Percentiles rank a stretch among this genome's conserved stretches.
Conservation (phyloP, 2,797 vertebrate genomes). For the Cichlasoma orientale region DNA sequence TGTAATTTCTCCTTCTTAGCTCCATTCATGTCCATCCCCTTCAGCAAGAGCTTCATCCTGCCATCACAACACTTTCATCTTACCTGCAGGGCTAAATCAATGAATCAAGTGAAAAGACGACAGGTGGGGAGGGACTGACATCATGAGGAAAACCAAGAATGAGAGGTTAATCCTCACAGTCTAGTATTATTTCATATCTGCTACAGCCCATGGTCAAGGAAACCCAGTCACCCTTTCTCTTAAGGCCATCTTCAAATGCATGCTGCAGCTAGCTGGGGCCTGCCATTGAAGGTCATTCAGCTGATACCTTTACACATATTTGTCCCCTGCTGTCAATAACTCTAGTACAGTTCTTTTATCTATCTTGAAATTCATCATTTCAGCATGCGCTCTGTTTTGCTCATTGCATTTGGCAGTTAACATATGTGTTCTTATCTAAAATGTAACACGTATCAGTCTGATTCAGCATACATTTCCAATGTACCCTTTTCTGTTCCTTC, state of each 20-base stretch:
- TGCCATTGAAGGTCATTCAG: constrained; percentile 41
- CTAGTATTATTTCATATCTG: constrained; percentile 49
- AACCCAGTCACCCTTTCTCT: constrained; percentile 13
- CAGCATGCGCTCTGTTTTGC: background rate
- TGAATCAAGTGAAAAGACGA: constrained; percentile 67
- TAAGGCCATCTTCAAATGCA: constrained; percentile 33
- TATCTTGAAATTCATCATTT: background rate
- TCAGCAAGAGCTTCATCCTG: constrained; percentile 50
- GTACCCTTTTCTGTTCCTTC: background rate
- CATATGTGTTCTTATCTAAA: background rate
- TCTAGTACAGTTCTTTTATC: background rate
- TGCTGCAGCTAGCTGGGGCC: background rate
- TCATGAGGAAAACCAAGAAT: constrained; percentile 37
- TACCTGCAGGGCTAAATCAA: constrained; percentile 66
- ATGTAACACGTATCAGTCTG: background rate
- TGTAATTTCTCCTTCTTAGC: constrained; percentile 61
- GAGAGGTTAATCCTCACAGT: constrained; percentile 53
- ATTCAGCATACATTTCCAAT: background rate
- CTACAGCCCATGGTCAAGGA: constrained; percentile 17
- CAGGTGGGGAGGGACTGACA: constrained; percentile 16
- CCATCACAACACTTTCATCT: constrained; percentile 46
- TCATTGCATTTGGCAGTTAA: background rate
- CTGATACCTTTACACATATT: constrained; percentile 38
- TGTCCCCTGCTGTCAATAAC: constrained; percentile 18
- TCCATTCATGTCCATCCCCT: constrained; percentile 56